Conservation (phyloP, 2,888 invertebrate genomes). For the Chrysotoxum bicinctum region DNA sequence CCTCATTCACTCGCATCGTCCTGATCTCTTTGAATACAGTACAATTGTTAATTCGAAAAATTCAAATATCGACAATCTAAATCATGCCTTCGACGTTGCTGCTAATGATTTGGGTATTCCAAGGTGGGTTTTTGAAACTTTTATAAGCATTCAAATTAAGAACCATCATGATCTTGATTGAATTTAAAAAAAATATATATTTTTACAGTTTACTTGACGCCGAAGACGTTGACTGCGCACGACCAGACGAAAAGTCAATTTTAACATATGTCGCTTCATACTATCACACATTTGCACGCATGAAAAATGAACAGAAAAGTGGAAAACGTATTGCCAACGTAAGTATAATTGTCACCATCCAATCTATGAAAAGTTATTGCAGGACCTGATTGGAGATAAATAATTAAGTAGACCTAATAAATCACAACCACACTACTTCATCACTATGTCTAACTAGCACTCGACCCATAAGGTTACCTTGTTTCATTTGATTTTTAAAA, state of each 20-base stretch:
- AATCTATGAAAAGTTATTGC: neutral
- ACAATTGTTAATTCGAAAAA: conserved; percentile 88
- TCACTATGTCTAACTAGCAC: too few species aligned
- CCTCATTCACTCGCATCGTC: conserved; percentile 98
- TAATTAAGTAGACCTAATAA: too few species aligned
- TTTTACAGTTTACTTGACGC: conserved; percentile 90
- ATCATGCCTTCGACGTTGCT: conserved; percentile 98
- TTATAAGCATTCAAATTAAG: neutral
- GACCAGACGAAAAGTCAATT: conserved; percentile 99
- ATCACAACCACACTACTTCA: too few species aligned
- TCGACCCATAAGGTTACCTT: too few species aligned
- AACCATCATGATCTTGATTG: neutral
- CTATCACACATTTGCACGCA: conserved; percentile 99
- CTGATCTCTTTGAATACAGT: conserved; percentile 95
- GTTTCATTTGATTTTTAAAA: too few species aligned
- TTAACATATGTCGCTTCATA: conserved; percentile 99
- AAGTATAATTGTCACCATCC: conserved; percentile 78
- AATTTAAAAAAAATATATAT: neutral
- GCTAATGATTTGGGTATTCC: conserved; percentile 96
- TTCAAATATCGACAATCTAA: conserved; percentile 94
- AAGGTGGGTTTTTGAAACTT: conserved; percentile 75
- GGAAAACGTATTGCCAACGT: conserved; percentile 98
- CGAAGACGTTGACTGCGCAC: conserved; percentile 96
- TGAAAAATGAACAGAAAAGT: conserved; percentile 99
- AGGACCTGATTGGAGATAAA: too few species aligned